phyloP scores from a whole-genome alignment of 2,888 invertebrate species.

The Callyntrura sp. region DNA sequence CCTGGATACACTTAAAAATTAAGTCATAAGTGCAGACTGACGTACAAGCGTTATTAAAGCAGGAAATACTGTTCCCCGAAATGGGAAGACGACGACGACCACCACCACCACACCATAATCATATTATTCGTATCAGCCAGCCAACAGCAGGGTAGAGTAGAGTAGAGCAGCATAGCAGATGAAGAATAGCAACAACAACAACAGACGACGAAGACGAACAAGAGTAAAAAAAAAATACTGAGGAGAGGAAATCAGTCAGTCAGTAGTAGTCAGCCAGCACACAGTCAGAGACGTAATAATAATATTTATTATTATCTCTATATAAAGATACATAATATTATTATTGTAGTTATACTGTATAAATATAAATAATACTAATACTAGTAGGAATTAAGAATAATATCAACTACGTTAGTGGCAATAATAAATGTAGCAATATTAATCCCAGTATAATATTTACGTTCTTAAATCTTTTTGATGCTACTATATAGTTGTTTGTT shows the following conservation, averaged over 20 bases:
- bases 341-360: constrained; percentile 29
- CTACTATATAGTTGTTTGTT: background rate
- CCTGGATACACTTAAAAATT: no score
- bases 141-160: background rate
- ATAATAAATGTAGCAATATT: background rate
- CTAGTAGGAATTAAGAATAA: background rate
- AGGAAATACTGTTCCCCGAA: no score
- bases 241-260: constrained; percentile 62
- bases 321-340: constrained; percentile 54
- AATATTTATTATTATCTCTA: constrained; percentile 47
- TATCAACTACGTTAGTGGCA: constrained; percentile 15
- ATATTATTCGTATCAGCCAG: background rate
- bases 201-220: background rate
- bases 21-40: no score
- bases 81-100: no score
- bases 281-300: constrained; percentile 71
- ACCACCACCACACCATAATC: background rate
- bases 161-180: background rate
- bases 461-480: no score
- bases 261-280: constrained; percentile 71
- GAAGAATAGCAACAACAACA: constrained; percentile 18
- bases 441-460: no score
- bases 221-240: background rate
- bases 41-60: no score
- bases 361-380: constrained; percentile 22